A percentile compares a stretch with the other conserved stretches of the same genome.
Conservation (phyloP, 2,888 invertebrate genomes). For the Ornithoptera priamus region DNA sequence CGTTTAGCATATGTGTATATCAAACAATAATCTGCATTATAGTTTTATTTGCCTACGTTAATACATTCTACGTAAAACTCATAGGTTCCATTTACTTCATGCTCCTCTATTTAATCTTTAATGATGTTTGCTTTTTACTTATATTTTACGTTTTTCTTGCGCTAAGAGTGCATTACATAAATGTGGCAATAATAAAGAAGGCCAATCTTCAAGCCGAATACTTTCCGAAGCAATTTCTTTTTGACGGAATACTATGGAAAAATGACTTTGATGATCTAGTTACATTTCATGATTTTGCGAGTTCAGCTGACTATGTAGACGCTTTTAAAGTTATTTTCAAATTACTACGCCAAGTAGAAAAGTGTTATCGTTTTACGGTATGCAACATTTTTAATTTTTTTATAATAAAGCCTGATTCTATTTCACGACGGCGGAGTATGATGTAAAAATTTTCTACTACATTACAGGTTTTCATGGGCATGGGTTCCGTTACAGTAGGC, state of each 20-base stretch:
- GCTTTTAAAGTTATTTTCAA: conserved; percentile 48
- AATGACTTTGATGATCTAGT: conserved; percentile 47
- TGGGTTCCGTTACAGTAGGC: conserved; percentile 42
- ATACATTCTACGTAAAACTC: conserved; percentile 36
- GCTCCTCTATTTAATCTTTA: conserved; percentile 46
- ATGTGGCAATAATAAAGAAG: conserved; percentile 54
- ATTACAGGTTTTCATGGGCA: conserved; percentile 43
- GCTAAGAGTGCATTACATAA: conserved; percentile 54
- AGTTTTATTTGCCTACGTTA: conserved; percentile 30
- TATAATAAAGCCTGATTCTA: background rate
- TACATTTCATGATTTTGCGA: conserved; percentile 44
- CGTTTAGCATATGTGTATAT: conserved; percentile 35
- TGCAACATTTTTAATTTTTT: conserved; percentile 34
- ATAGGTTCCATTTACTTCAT: conserved; percentile 42
- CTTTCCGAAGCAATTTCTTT: conserved; percentile 49
- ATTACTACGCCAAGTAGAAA: conserved; percentile 42
- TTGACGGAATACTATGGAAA: conserved; percentile 52
- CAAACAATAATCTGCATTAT: conserved; percentile 36
- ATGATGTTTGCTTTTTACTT: conserved; percentile 46
- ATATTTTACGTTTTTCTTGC: conserved; percentile 41
- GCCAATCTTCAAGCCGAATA: conserved; percentile 48
- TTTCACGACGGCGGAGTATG: no score
- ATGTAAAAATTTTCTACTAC: background rate
- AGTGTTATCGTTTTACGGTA: conserved; percentile 49
- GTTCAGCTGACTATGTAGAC: conserved; percentile 40